Conservation (phyloP, 2,888 invertebrate genomes). For the Eupithecia centaureata region DNA sequence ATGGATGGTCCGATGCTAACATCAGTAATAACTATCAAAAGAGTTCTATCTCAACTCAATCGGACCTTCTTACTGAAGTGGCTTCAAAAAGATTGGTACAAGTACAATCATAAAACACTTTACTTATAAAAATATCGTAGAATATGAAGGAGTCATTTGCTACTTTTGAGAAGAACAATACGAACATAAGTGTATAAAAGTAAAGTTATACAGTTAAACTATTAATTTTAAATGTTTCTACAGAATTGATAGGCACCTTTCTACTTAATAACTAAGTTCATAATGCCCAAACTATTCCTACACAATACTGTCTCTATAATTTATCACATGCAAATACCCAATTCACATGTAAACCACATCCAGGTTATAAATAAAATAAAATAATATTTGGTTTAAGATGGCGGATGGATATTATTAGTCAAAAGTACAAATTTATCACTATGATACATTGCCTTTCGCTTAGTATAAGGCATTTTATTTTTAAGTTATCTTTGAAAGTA, state of each 20-base stretch:
- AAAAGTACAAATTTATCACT: neutral
- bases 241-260: neutral
- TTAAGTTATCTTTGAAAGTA: neutral
- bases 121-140: neutral
- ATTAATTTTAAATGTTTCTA: neutral
- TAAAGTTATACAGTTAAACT: too few relatives aligned
- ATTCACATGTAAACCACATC: conserved; percentile 30
- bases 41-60: conserved; percentile 7
- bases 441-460: neutral
- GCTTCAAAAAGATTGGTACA: conserved; percentile 1
- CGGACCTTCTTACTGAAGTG: neutral
- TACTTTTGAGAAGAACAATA: neutral
- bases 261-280: neutral
- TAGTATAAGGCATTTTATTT: neutral
- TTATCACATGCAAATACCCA: conserved; percentile 26
- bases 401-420: neutral
- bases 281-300: conserved; percentile 7
- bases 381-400: neutral
- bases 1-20: conserved; percentile 36
- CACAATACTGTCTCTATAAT: conserved; percentile 22
- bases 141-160: neutral
- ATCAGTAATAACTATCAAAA: conserved; percentile 33
- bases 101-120: neutral
- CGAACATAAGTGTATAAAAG: too few relatives aligned
- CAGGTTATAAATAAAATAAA: neutral